phyloP scores from a whole-genome alignment of 1,140 invertebrate species.

The Monochamus saltuarius region DNA sequence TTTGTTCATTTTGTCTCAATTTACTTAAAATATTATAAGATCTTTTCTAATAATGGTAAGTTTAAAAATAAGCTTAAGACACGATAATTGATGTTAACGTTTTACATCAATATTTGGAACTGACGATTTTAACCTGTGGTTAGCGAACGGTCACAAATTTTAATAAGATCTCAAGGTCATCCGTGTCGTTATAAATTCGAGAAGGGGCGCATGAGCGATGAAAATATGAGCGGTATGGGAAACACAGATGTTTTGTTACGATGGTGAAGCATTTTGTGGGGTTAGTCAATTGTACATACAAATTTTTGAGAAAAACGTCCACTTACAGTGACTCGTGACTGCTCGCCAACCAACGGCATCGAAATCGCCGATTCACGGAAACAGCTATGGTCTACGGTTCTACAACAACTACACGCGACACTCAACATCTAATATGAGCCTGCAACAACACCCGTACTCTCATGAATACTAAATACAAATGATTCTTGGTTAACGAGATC shows the following conservation, averaged over 20 bases:
- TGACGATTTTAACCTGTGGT: conserved; percentile 8
- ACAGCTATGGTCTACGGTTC: conserved; percentile 8
- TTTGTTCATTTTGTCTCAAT: too few relatives aligned
- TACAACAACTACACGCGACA: conserved; percentile 36
- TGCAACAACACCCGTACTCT: conserved; percentile 32
- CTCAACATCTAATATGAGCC: conserved; percentile 39
- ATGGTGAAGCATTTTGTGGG: too few relatives aligned
- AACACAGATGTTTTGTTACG: too few relatives aligned
- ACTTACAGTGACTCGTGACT: conserved; percentile 21
- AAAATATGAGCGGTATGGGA: too few relatives aligned
- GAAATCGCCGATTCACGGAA: conserved; percentile 30
- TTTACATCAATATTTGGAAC: conserved; percentile 18
- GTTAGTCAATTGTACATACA: too few relatives aligned
- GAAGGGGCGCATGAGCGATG: too few relatives aligned
- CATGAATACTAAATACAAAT: background rate
- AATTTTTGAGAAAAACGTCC: background rate
- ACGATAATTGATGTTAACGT: conserved; percentile 5
- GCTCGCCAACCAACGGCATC: conserved; percentile 26
- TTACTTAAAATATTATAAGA: conserved; percentile 9
- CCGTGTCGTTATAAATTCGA: too few relatives aligned
- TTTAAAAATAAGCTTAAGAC: conserved; percentile 3
- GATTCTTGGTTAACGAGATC: background rate
- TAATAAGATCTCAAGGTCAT: too few relatives aligned
- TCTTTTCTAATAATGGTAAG: background rate
- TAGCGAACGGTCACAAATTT: too few relatives aligned